Conservation (phyloP, 2,888 invertebrate species). For the Allophyes oxyacanthae region DNA sequence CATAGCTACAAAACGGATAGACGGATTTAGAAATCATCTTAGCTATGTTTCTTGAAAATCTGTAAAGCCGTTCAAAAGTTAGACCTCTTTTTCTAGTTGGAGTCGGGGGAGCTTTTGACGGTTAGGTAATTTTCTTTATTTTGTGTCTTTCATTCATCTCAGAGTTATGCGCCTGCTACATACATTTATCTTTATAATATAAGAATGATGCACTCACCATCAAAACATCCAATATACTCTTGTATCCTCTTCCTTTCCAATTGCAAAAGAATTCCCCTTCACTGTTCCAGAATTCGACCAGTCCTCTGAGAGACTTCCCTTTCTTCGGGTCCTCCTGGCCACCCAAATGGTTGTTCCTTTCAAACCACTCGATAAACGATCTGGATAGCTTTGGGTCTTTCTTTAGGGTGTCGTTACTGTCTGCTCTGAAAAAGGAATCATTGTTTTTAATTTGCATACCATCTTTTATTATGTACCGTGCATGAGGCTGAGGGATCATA, state of each 20-base stretch:
- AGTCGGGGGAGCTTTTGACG: no score
- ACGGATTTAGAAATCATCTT: no score
- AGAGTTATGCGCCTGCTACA: no score
- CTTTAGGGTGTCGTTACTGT: constrained; percentile 65
- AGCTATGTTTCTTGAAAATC: no score
- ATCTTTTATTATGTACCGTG: no score
- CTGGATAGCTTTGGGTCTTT: constrained; percentile 75
- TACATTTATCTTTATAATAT: no score
- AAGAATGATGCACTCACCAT: constrained; percentile 84
- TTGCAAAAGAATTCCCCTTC: constrained; percentile 92
- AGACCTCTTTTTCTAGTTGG: no score
- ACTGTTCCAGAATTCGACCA: constrained; percentile 91
- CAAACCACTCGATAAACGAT: constrained; percentile 90
- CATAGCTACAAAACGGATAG: no score
- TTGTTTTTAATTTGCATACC: not conserved
- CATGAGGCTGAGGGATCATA: no score
- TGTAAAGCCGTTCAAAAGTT: no score
- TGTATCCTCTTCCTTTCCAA: constrained; percentile 93
- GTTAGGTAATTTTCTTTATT: no score
- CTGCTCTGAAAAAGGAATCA: constrained; percentile 64
- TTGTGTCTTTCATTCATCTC: no score
- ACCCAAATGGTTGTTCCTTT: constrained; percentile 90
- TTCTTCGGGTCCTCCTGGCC: constrained; percentile 87
- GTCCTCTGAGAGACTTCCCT: constrained; percentile 90
- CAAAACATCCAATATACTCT: constrained; percentile 91